Conservation (phyloP, 2,888 invertebrate species). For the Idaea aversata region DNA sequence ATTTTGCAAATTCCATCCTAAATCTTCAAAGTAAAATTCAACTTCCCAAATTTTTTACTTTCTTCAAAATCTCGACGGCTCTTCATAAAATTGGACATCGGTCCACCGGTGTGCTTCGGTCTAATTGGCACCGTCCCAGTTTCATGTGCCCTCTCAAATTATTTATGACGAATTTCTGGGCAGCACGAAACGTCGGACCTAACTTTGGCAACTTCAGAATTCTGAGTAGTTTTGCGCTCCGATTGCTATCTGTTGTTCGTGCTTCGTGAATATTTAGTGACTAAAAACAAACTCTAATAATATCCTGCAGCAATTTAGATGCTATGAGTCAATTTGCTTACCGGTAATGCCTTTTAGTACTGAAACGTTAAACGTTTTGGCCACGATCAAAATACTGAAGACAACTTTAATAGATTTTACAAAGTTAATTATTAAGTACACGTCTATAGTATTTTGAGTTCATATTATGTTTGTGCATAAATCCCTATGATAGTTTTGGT, state of each 20-base stretch:
- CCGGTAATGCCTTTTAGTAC: not conserved
- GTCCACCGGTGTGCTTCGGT: constrained; percentile 36
- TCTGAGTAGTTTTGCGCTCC: constrained; percentile 15
- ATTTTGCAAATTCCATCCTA: constrained; percentile 23
- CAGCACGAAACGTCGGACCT: constrained; percentile 17
- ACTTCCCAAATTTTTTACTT: constrained; percentile 28
- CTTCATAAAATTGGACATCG: constrained; percentile 36
- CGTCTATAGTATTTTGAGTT: not conserved
- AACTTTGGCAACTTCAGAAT: constrained; percentile 24
- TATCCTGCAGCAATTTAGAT: not conserved
- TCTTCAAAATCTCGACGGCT: constrained; percentile 31
- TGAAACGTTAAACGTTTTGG: not conserved
- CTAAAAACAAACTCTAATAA: not conserved
- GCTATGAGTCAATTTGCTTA: not conserved
- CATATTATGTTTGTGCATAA: too few relatives aligned
- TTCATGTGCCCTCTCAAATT: constrained; percentile 40
- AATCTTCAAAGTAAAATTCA: constrained; percentile 29
- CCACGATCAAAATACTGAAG: not conserved
- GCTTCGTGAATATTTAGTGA: not conserved
- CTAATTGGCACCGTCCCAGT: constrained; percentile 52
- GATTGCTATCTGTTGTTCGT: constrained; percentile 4
- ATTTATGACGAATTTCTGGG: constrained; percentile 43
- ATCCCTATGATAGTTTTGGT: too few relatives aligned
- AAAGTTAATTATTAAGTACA: not conserved
- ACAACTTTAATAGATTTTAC: not conserved